A percentile compares a stretch with the other conserved stretches of the same genome.
Evolutionary conservation across 2,797 vertebrate genomes (phyloP).

Genomic region (Peromyscus nudipes): DNA sequence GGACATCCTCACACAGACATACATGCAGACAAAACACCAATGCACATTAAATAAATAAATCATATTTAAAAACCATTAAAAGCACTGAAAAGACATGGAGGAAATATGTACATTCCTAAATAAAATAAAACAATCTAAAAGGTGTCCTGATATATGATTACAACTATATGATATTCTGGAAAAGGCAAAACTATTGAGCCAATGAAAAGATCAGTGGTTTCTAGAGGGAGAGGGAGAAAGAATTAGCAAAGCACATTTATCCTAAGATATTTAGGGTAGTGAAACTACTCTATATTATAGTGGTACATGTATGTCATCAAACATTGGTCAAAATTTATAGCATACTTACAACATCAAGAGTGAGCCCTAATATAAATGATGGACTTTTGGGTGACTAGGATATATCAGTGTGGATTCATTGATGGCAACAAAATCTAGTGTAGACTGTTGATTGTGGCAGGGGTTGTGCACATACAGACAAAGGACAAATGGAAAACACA

Average conservation of each 20-base stretch:
- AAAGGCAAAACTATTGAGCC: background rate
- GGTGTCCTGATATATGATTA: background rate
- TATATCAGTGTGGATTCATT: background rate
- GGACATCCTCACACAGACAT: too few relatives aligned
- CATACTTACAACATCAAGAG: background rate
- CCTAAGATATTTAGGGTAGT: background rate
- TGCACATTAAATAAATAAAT: background rate
- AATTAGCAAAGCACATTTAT: background rate
- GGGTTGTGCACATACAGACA: background rate
- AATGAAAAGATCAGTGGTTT: background rate
- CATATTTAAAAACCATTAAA: background rate
- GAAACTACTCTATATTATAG: background rate
- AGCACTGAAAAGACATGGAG: too few relatives aligned
- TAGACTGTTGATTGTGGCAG: background rate
- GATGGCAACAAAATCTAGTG: background rate
- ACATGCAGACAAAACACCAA: too few relatives aligned
- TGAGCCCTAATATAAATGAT: background rate
- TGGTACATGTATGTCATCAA: background rate
- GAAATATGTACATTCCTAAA: too few relatives aligned
- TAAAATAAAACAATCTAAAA: background rate
- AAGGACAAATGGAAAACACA: background rate
- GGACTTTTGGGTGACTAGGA: background rate
- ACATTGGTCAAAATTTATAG: background rate
- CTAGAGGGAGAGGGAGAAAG: background rate
- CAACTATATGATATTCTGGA: background rate